Evolutionary conservation across 2,888 invertebrate species (phyloP).

Genomic region (Diarsia dahlii): DNA sequence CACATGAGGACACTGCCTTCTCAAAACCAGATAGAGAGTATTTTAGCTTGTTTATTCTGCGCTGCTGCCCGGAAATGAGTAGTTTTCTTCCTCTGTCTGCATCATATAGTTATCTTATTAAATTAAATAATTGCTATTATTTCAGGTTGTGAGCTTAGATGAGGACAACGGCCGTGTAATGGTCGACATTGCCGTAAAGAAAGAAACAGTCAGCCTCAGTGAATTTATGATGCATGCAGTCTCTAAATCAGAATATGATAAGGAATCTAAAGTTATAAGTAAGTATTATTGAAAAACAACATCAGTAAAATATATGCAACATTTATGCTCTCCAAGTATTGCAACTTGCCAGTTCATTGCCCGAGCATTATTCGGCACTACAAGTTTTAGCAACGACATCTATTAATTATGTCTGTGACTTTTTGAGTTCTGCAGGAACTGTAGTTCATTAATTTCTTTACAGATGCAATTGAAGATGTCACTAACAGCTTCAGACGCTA

Average conservation of each 20-base stretch:
- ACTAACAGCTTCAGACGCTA: conserved; percentile 71
- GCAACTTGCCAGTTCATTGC: conserved; percentile 28
- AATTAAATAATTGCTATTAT: not conserved
- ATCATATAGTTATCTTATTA: no score
- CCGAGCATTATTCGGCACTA: not conserved
- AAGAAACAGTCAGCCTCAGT: conserved; percentile 92
- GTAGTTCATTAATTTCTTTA: conserved; percentile 65
- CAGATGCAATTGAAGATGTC: conserved; percentile 77
- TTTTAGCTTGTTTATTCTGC: not conserved
- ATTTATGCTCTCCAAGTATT: conserved; percentile 61
- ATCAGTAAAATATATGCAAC: no score
- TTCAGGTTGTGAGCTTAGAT: conserved; percentile 94
- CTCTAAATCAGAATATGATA: conserved; percentile 94
- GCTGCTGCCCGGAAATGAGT: not conserved
- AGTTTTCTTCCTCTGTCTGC: no score
- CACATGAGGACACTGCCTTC: no score
- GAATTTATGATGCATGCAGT: conserved; percentile 95
- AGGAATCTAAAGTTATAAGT: conserved; percentile 97
- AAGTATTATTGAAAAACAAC: conserved; percentile 84
- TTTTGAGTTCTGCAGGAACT: conserved; percentile 8
- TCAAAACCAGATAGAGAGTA: no score
- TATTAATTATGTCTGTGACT: no score
- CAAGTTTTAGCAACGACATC: no score
- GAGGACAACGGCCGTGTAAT: conserved; percentile 95
- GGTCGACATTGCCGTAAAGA: conserved; percentile 93